phyloP scores from a whole-genome alignment of 1,140 invertebrate genomes.

The Drosophila saltans region DNA sequence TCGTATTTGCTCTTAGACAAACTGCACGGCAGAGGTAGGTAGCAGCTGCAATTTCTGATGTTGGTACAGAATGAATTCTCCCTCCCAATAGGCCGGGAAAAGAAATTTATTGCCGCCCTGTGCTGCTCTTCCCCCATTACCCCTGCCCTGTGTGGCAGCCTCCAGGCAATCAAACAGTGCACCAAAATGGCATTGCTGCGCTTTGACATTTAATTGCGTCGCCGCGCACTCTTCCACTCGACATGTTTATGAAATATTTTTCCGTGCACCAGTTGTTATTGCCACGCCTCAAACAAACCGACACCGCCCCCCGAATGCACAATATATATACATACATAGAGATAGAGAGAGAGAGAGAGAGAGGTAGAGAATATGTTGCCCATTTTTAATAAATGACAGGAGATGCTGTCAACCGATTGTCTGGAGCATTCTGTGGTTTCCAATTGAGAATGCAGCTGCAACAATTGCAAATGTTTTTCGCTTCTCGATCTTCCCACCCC shows the following conservation, averaged over 20 bases:
- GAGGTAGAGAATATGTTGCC: conserved; percentile 18
- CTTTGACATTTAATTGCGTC: conserved; percentile 59
- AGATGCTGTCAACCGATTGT: conserved; percentile 22
- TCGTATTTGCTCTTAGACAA: conserved; percentile 34
- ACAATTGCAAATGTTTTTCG: background rate
- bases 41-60: conserved; percentile 1
- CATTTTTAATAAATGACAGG: conserved; percentile 51
- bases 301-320: no score
- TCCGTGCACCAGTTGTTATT: conserved; percentile 23
- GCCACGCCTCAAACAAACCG: conserved; percentile 22
- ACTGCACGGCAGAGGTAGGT: conserved; percentile 24
- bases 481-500: background rate
- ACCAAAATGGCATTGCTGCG: conserved; percentile 48
- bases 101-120: conserved; percentile 47
- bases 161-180: conserved; percentile 51
- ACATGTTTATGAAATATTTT: conserved; percentile 58
- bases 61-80: background rate
- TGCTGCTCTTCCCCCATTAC: conserved; percentile 3
- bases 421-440: conserved; percentile 21
- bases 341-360: no score
- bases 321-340: no score
- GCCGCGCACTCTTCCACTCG: conserved; percentile 16
- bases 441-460: conserved; percentile 7
- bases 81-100: conserved; percentile 34
- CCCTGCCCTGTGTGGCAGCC: conserved; percentile 10